These are phyloP conservation scores for Drosophila hamatofila DNA, from an alignment of 2,888 invertebrate genomes.

Conservation along the genomic window DNA sequence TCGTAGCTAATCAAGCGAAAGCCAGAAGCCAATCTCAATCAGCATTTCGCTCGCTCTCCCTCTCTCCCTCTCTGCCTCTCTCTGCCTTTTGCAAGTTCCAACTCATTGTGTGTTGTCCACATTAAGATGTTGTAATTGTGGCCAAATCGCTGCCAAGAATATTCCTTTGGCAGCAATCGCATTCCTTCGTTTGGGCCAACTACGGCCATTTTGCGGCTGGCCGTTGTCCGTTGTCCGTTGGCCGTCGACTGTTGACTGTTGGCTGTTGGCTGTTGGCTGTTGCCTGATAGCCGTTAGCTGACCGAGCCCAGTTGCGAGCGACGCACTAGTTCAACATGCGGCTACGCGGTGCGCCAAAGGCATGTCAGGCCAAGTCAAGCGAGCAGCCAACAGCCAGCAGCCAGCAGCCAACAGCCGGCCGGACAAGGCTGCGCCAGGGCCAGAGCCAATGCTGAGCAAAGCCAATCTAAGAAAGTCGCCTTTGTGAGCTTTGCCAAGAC, in stretches of 20 bases:
- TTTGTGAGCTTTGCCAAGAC: slow-evolving; percentile 65
- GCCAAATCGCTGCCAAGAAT: slow-evolving; percentile 70
- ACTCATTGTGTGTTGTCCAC: slow-evolving; percentile 35
- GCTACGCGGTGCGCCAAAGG: slow-evolving; percentile 71
- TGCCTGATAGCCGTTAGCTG: background rate
- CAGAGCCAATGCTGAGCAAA: slow-evolving; percentile 22
- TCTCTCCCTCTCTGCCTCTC: background rate
- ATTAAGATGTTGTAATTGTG: slow-evolving; percentile 76
- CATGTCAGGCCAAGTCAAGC: slow-evolving; percentile 68
- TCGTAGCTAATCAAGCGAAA: slow-evolving; percentile 63
- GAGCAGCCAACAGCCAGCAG: too few relatives aligned
- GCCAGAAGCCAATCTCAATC: slow-evolving; percentile 18
- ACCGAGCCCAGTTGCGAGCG: slow-evolving; percentile 10
- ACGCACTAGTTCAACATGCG: slow-evolving; percentile 53
- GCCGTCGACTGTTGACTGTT: background rate
- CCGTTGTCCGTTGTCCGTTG: slow-evolving; percentile 15
- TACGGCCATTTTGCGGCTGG: slow-evolving; percentile 22
- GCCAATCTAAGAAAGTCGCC: slow-evolving; percentile 63
- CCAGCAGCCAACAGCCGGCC: too few relatives aligned
- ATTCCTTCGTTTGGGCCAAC: slow-evolving; percentile 5
- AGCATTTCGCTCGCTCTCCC: slow-evolving; percentile 1
- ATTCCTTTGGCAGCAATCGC: slow-evolving; percentile 36
- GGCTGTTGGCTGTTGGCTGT: slow-evolving; percentile 2
- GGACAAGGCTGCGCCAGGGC: too few relatives aligned
- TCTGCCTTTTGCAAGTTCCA: background rate